A percentile compares a stretch with the other conserved stretches of the same genome.
Evolutionary conservation across 1,140 invertebrate species (phyloP).

Genomic region (Macrocentrus cingulum): DNA sequence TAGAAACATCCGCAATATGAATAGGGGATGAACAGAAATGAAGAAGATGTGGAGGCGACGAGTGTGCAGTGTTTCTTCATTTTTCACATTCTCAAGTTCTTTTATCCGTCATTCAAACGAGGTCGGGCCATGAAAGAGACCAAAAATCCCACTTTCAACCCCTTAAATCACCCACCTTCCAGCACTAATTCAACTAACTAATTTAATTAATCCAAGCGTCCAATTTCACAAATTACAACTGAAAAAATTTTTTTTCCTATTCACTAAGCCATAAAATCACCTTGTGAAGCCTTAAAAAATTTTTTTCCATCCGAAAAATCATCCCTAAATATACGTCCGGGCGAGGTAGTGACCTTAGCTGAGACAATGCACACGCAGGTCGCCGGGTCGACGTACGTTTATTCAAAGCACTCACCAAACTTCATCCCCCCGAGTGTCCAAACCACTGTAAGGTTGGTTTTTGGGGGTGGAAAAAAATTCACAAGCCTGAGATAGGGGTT

Average conservation of each 20-base stretch:
- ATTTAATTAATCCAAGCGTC: slow-evolving; percentile 6
- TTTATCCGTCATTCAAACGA: slow-evolving; percentile 8
- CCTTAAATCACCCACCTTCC: slow-evolving; percentile 5
- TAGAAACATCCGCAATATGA: not conserved
- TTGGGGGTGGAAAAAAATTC: no score
- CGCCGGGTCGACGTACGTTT: slow-evolving; percentile 43
- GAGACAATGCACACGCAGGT: slow-evolving; percentile 40
- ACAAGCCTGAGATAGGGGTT: not conserved
- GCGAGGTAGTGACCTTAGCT: slow-evolving; percentile 42
- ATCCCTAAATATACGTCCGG: slow-evolving; percentile 25
- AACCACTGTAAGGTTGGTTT: no score
- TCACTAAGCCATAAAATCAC: no score
- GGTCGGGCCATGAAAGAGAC: slow-evolving; percentile 11
- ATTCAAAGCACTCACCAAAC: not conserved
- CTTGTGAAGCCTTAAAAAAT: no score
- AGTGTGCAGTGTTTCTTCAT: not conserved
- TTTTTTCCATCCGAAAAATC: not conserved
- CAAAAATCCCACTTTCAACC: not conserved
- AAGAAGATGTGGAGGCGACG: not conserved
- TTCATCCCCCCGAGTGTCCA: not conserved
- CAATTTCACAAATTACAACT: no score
- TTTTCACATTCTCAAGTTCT: not conserved
- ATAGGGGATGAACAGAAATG: not conserved
- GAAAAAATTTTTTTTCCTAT: not conserved
- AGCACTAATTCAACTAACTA: slow-evolving; percentile 5